These are phyloP conservation scores for Caenorhabditis angaria DNA, from an alignment of 2,888 invertebrate species.

Conservation along the genomic window DNA sequence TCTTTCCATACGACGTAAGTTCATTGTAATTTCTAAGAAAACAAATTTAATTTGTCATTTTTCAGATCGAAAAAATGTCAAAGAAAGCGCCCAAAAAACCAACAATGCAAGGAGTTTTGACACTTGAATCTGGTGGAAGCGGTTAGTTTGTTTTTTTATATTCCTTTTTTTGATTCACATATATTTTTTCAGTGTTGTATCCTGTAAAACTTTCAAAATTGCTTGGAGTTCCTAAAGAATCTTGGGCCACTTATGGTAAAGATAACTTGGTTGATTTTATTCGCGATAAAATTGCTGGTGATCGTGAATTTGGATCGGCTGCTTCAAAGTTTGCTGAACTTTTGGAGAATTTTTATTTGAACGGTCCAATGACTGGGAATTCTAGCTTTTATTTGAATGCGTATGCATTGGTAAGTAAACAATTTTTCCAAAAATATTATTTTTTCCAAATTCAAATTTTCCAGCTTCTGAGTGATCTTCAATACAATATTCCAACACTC, in stretches of 20 bases:
- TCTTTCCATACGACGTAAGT: constrained; percentile 55
- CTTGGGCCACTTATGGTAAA: constrained; percentile 33
- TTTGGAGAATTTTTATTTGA: constrained; percentile 45
- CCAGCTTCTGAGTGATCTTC: constrained; percentile 54
- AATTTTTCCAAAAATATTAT: constrained; percentile 1
- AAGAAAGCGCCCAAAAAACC: constrained; percentile 50
- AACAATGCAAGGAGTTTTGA: constrained; percentile 51
- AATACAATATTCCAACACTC: constrained; percentile 55
- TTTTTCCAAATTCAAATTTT: not conserved
- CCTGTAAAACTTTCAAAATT: constrained; percentile 28
- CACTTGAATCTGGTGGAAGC: constrained; percentile 40
- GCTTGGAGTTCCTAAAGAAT: constrained; percentile 32
- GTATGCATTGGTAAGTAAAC: constrained; percentile 43
- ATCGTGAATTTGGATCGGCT: constrained; percentile 30
- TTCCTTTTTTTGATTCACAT: no score
- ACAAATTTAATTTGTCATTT: not conserved
- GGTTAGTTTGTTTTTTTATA: no score
- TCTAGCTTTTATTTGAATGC: constrained; percentile 49
- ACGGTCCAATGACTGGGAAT: constrained; percentile 38
- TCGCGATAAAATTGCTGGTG: constrained; percentile 28
- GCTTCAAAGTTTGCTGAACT: constrained; percentile 27
- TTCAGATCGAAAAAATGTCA: constrained; percentile 51
- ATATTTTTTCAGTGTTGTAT: constrained; percentile 15
- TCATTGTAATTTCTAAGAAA: not conserved
- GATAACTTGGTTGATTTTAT: constrained; percentile 41